Percentiles rank a stretch among this genome's conserved stretches.
Conservation (phyloP, 2,888 invertebrate genomes). For the Acrobasis suavella region DNA sequence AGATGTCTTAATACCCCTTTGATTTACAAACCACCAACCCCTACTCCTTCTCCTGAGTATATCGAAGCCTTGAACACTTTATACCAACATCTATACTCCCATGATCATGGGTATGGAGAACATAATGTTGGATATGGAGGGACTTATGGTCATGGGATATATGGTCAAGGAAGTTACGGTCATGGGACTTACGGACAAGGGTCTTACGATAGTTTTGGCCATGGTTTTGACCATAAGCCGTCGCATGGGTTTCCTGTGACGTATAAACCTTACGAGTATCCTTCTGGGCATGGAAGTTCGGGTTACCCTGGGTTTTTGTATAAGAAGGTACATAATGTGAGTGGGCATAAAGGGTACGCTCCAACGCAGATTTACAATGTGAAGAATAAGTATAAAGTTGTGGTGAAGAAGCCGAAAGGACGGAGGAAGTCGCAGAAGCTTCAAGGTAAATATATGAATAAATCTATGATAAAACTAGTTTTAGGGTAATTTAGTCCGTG, state of each 20-base stretch:
- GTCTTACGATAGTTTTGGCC: conserved; percentile 21
- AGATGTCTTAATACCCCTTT: conserved; percentile 66
- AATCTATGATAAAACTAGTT: too few relatives aligned
- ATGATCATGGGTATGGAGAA: conserved; percentile 42
- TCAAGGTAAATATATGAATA: conserved; percentile 44
- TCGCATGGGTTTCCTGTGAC: background rate
- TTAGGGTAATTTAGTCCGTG: too few relatives aligned
- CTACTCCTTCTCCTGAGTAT: conserved; percentile 69
- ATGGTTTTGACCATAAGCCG: conserved; percentile 28
- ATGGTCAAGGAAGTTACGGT: conserved; percentile 5
- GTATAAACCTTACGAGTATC: conserved; percentile 9
- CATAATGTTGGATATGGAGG: conserved; percentile 27
- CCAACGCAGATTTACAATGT: conserved; percentile 56
- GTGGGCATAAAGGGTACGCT: conserved; percentile 50
- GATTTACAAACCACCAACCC: conserved; percentile 65
- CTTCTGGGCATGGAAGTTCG: background rate
- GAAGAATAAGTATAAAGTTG: conserved; percentile 61
- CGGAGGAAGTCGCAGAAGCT: conserved; percentile 50
- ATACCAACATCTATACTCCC: conserved; percentile 48
- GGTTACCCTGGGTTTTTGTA: conserved; percentile 38
- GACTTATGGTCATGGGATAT: background rate
- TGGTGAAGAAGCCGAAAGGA: conserved; percentile 58
- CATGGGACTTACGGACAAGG: conserved; percentile 17
- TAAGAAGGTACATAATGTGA: conserved; percentile 47
- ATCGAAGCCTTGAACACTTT: conserved; percentile 69